Conservation (phyloP, 35 echinoderm and acorn worm genomes). For the Ophioderma brevispina region DNA sequence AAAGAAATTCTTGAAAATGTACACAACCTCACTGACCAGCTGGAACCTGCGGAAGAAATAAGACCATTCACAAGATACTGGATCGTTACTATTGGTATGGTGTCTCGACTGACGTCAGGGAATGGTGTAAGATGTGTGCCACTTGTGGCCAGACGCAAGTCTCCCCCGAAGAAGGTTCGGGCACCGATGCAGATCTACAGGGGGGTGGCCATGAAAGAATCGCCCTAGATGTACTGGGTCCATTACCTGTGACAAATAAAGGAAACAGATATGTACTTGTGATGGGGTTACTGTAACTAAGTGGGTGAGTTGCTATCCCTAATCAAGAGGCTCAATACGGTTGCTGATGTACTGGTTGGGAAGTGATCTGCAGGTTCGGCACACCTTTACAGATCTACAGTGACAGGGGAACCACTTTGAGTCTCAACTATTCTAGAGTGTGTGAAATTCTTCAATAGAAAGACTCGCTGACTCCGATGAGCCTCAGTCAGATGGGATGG, state of each 20-base stretch:
- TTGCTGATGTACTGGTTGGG: slow-evolving; percentile 32
- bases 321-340: slow-evolving; percentile 55
- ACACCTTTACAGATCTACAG: slow-evolving; percentile 34
- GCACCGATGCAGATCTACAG: slow-evolving; percentile 21
- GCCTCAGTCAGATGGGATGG: slow-evolving; percentile 47
- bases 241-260: slow-evolving; percentile 46
- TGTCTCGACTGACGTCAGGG: background rate
- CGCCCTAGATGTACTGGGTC: slow-evolving; percentile 30
- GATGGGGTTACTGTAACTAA: slow-evolving; percentile 45
- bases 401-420: slow-evolving; percentile 41
- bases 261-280: slow-evolving; percentile 52
- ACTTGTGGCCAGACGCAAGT: slow-evolving; percentile 7
- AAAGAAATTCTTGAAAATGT: background rate
- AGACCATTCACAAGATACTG: background rate
- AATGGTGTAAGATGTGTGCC: background rate
- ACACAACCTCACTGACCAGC: background rate
- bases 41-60: background rate
- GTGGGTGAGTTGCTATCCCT: slow-evolving; percentile 55
- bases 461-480: slow-evolving; percentile 44
- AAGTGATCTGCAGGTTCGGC: slow-evolving; percentile 64
- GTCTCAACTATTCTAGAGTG: slow-evolving; percentile 35
- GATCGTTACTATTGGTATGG: slow-evolving; percentile 37
- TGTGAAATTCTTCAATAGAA: slow-evolving; percentile 58
- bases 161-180: slow-evolving; percentile 1
- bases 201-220: slow-evolving; percentile 26